Base-by-base conservation (phyloP, 2,797 vertebrate genomes). In the Parauchenoglanis ngamensis region DNA sequence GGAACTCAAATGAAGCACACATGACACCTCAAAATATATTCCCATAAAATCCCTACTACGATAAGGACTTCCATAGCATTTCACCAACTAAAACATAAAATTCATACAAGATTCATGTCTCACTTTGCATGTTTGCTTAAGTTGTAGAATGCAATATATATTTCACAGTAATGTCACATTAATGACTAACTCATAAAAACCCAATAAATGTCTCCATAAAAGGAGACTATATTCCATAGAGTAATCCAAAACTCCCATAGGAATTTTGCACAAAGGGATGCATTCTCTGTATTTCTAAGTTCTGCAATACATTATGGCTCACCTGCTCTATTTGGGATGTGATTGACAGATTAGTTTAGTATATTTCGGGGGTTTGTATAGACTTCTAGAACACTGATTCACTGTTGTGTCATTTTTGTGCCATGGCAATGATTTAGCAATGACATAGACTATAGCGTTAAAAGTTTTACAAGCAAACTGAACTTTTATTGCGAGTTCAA, bases 401-500 rank as follows among this genome's bases (percentile, higher is more conserved):
- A 31, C 67, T 44, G 44, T 56, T 35, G 17, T 15, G 44, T 76
- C 11, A 4, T 46, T 78, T 59, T 23, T 59, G 59, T 21, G 76
- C 28, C 54, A 11, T 57, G 13, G 73, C 25, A 12, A 2, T 35
- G 28, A 23, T 57, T 23, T 75, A 13, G 44, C 70, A 54, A 8
- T 28, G 31, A 83, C 56, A 7, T 49, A 21, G n/a, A n/a, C 75
- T 35, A 11, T 52, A n/a, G 4, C 28, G 13, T n/a, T 52, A n/a
- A 25, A n/a, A 0, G 23, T 11, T n/a, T 77, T 83, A 79, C 44
- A 68, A 80, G 85, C 61, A 40, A 79, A 76, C 54, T 67, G 57
- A 88, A 40, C 56, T 65, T 59, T 68, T 21, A 28, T 25, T 25
- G n/a, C 7, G 13, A 61, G 40, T 86, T 86, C 46, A 56, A 73